phyloP scores from a whole-genome alignment of 1,140 invertebrate species.

The Drosophila subpulchrella region DNA sequence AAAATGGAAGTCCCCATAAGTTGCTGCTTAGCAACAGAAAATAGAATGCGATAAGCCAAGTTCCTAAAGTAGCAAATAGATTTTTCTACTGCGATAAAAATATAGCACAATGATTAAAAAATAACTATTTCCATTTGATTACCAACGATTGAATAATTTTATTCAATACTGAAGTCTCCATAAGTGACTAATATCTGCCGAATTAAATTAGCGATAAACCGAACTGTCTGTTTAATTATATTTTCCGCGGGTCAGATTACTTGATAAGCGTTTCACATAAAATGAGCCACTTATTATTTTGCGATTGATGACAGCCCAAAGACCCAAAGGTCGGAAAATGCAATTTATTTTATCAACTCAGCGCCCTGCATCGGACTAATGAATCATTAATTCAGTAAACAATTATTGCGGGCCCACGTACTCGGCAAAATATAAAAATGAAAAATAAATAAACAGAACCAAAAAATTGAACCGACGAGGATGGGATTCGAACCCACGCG shows the following conservation, averaged over 20 bases:
- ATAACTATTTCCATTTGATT: not conserved
- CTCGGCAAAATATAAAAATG: not conserved
- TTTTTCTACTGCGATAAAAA: not conserved
- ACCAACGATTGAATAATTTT: not conserved
- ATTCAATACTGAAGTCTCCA: not conserved
- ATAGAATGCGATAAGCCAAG: not conserved
- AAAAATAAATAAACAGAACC: slow-evolving; percentile 5
- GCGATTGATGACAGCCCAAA: not conserved
- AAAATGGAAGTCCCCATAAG: not conserved
- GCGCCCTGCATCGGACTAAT: not conserved
- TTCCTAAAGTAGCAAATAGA: not conserved
- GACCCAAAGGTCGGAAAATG: not conserved
- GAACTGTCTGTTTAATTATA: not conserved
- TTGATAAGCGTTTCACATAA: slow-evolving; percentile 4
- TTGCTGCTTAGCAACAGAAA: not conserved
- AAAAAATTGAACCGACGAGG: slow-evolving; percentile 87
- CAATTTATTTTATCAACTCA: slow-evolving; percentile 1
- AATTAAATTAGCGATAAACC: not conserved
- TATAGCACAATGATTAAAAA: not conserved
- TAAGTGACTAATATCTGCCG: not conserved
- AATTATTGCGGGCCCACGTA: not conserved
- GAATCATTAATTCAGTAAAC: slow-evolving; percentile 11
- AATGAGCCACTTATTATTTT: not conserved
- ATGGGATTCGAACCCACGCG: slow-evolving; percentile 96
- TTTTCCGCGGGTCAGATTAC: slow-evolving; percentile 4